Evolutionary conservation across 2,888 invertebrate genomes (phyloP).

Genomic region (Cynaeus angustus): DNA sequence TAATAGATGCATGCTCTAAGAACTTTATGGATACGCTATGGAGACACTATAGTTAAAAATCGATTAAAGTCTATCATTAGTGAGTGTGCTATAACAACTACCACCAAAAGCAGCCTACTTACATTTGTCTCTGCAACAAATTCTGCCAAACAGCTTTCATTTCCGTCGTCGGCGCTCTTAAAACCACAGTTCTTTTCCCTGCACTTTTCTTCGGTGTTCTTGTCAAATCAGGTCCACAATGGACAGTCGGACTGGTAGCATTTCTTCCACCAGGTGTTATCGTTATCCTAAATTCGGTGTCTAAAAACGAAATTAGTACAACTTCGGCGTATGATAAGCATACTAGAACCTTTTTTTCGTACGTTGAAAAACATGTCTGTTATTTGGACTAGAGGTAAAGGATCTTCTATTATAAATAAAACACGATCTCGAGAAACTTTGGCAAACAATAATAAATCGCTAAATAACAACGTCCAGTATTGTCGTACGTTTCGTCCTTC

Average conservation of each 20-base stretch:
- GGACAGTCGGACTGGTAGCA: conserved; percentile 83
- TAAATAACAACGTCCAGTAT: conserved; percentile 90
- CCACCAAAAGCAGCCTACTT: conserved; percentile 68
- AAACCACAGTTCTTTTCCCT: conserved; percentile 80
- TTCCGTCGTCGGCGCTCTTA: conserved; percentile 88
- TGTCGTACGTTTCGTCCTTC: conserved; percentile 88
- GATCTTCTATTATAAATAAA: conserved; percentile 91
- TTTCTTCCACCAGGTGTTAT: conserved; percentile 78
- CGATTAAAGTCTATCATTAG: conserved; percentile 16
- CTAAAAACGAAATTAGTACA: conserved; percentile 69
- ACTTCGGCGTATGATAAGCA: conserved; percentile 13
- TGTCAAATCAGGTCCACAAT: conserved; percentile 80
- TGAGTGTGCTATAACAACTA: conserved; percentile 40
- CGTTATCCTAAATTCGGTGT: conserved; percentile 89
- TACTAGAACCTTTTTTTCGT: conserved; percentile 83
- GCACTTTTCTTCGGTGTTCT: conserved; percentile 78
- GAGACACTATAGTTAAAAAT: conserved; percentile 32
- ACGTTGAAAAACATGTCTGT: conserved; percentile 90
- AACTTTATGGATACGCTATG: conserved; percentile 58
- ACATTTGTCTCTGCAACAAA: conserved; percentile 90
- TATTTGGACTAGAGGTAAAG: conserved; percentile 84
- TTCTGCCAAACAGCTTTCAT: conserved; percentile 94
- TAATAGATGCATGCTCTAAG: background rate
- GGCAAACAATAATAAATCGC: conserved; percentile 88
- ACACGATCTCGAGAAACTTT: conserved; percentile 91